phyloP scores from a whole-genome alignment of 2,113 vertebrate genomes.

The Sciurus niger region DNA sequence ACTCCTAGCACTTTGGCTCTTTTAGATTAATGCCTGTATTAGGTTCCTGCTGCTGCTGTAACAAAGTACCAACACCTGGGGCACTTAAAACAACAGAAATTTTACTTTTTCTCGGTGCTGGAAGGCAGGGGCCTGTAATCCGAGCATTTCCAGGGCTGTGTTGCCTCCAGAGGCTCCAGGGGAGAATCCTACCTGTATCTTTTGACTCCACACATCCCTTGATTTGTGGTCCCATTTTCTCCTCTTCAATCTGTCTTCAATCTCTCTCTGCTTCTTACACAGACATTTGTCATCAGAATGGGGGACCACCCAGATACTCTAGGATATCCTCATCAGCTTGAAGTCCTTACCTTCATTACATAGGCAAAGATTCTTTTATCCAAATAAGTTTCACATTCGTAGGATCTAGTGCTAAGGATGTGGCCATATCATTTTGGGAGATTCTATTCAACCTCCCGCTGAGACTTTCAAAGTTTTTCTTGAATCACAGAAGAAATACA shows the following conservation, averaged over 20 bases:
- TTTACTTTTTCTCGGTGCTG: not conserved
- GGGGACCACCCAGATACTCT: not conserved
- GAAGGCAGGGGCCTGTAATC: not conserved
- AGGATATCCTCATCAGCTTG: not conserved
- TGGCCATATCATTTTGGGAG: not conserved
- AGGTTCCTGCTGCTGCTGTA: not conserved
- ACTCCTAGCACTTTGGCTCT: not conserved
- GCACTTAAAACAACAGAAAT: not conserved
- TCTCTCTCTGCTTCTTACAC: not conserved
- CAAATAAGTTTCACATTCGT: not conserved
- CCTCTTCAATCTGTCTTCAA: not conserved
- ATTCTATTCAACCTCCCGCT: not conserved
- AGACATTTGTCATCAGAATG: not conserved
- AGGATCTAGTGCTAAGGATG: not conserved
- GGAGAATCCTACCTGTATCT: not conserved
- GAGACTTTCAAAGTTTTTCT: not conserved
- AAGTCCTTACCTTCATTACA: not conserved
- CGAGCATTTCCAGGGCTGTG: rapidly evolving
- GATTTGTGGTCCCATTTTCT: not conserved
- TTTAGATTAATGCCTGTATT: not conserved
- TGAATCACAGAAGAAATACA: not conserved
- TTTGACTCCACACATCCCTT: not conserved
- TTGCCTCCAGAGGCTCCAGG: not conserved
- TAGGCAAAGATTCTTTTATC: not conserved
- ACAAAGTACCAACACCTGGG: not conserved